Evolutionary conservation across 2,888 invertebrate species (phyloP).

Genomic region (Ernsta delagoae): DNA sequence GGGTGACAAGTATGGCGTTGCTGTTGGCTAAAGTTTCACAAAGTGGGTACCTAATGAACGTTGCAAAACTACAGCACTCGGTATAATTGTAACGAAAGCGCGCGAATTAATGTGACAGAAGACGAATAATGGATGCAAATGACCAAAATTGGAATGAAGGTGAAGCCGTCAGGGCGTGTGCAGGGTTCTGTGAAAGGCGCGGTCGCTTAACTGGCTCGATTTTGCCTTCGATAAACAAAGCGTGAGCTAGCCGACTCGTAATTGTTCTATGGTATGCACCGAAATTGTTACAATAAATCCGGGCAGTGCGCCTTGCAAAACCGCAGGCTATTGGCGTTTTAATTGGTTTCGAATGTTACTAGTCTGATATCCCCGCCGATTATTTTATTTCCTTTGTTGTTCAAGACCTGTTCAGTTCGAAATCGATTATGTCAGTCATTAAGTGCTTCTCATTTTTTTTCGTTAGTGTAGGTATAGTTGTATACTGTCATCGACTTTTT

Average conservation of each 20-base stretch:
- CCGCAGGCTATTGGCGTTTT: constrained; percentile 56
- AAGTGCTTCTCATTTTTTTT: not conserved
- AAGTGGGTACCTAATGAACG: constrained; percentile 19
- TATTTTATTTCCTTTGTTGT: constrained; percentile 38
- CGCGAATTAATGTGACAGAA: constrained; percentile 31
- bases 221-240: constrained; percentile 67
- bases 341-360: constrained; percentile 56
- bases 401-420: not conserved
- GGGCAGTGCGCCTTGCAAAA: constrained; percentile 50
- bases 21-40: constrained; percentile 31
- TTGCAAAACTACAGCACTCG: constrained; percentile 43
- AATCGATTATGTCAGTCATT: not conserved
- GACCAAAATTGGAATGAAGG: constrained; percentile 53
- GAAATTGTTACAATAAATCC: constrained; percentile 48
- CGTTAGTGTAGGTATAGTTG: not conserved
- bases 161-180: constrained; percentile 51
- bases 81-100: constrained; percentile 37
- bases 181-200: constrained; percentile 71
- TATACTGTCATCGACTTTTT: constrained; percentile 4
- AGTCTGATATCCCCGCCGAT: constrained; percentile 31
- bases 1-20: constrained; percentile 36
- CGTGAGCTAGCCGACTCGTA: constrained; percentile 52
- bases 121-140: constrained; percentile 26
- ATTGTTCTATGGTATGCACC: constrained; percentile 50
- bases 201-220: constrained; percentile 65